Evolutionary conservation across 2,888 invertebrate species (phyloP).

Genomic region (Xanthorhoe spadicearia): DNA sequence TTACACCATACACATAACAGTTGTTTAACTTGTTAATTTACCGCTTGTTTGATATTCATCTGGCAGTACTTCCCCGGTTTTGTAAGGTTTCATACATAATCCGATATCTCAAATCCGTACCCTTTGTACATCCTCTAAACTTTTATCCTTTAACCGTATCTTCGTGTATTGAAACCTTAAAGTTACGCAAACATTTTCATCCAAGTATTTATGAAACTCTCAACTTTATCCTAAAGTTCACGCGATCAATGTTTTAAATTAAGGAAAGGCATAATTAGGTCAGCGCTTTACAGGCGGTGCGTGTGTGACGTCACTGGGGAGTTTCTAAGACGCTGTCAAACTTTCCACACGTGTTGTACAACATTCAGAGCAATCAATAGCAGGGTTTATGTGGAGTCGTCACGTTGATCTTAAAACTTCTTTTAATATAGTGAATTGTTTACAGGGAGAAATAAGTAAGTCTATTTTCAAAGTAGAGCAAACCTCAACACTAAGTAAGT

Average conservation of each 20-base stretch:
- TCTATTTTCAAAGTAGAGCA: no score
- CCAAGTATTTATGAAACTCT: slow-evolving; percentile 19
- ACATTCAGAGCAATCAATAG: slow-evolving; percentile 38
- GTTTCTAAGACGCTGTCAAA: slow-evolving; percentile 43
- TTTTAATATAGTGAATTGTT: no score
- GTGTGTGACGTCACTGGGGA: slow-evolving; percentile 34
- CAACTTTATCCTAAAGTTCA: slow-evolving; percentile 16
- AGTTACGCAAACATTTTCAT: slow-evolving; percentile 10
- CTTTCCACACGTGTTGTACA: slow-evolving; percentile 28
- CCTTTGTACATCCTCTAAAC: slow-evolving; percentile 7
- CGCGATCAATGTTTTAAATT: slow-evolving; percentile 32
- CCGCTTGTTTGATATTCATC: neutral
- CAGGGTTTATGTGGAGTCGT: neutral
- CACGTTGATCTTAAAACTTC: neutral
- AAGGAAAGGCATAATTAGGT: slow-evolving; percentile 39
- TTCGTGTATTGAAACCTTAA: slow-evolving; percentile 8
- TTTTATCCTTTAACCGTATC: slow-evolving; percentile 8
- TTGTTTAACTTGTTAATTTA: neutral
- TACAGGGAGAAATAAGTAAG: no score
- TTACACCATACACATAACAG: no score
- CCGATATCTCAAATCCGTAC: slow-evolving; percentile 13
- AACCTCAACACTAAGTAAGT: no score
- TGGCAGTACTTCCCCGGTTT: neutral
- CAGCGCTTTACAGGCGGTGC: slow-evolving; percentile 36
- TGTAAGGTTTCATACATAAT: slow-evolving; percentile 11